phyloP scores from a whole-genome alignment of 2,113 vertebrate genomes.

The Mustela lutreola region DNA sequence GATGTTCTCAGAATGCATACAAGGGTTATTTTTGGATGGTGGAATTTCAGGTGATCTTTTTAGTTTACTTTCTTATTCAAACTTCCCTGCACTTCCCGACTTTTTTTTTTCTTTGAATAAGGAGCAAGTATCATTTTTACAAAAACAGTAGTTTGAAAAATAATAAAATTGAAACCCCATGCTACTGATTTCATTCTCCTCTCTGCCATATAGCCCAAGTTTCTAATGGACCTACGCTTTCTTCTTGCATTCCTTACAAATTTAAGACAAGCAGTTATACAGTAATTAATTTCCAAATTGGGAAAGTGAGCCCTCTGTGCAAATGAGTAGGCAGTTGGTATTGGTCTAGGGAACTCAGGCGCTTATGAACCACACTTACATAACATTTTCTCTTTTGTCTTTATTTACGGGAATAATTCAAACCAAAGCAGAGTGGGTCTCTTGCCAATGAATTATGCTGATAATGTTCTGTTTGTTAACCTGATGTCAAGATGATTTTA shows the following conservation, averaged over 20 bases:
- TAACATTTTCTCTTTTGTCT: conserved; percentile 41
- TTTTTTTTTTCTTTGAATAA: conserved; percentile 53
- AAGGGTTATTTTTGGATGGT: conserved; percentile 42
- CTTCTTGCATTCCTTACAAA: conserved; percentile 1
- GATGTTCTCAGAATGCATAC: conserved; percentile 40
- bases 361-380: neutral
- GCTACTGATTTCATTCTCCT: conserved; percentile 18
- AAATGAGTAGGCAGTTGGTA: neutral
- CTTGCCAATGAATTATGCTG: conserved; percentile 22
- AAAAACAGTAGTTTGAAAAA: conserved; percentile 40
- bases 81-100: neutral
- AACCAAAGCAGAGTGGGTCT: neutral
- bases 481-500: conserved; percentile 1
- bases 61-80: conserved; percentile 62
- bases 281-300: conserved; percentile 24
- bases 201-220: neutral
- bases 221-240: neutral
- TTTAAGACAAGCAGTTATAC: conserved; percentile 11
- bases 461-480: conserved; percentile 16
- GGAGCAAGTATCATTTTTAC: neutral
- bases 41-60: conserved; percentile 55
- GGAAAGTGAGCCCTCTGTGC: conserved; percentile 25
- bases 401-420: conserved; percentile 43
- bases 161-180: neutral
- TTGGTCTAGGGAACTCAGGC: neutral